Percentiles rank a stretch among this genome's conserved stretches.
phyloP scores from a whole-genome alignment of 2,113 vertebrate genomes.

The Passer montanus region DNA sequence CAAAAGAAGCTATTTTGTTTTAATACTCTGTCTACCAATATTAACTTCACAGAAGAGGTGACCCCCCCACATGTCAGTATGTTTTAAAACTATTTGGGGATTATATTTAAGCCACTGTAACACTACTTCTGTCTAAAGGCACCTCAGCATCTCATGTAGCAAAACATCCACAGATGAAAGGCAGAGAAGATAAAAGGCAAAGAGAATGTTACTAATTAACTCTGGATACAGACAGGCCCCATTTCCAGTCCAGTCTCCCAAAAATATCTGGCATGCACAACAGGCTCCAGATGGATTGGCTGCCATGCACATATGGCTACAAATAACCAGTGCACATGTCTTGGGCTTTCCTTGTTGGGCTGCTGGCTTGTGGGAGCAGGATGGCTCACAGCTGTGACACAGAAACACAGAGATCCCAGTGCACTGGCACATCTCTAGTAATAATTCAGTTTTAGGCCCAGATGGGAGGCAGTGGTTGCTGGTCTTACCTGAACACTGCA shows the following conservation, averaged over 20 bases:
- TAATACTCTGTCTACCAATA: conserved; percentile 27
- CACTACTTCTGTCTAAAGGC: neutral
- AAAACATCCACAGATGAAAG: conserved; percentile 45
- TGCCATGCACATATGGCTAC: neutral
- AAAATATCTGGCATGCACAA: neutral
- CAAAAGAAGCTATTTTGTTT: conserved; percentile 53
- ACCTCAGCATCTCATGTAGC: conserved; percentile 1
- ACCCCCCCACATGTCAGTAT: neutral
- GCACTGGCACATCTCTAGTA: neutral
- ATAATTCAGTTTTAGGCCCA: neutral
- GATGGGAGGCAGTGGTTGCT: neutral
- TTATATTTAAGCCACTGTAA: conserved; percentile 37
- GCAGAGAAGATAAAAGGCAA: conserved; percentile 50
- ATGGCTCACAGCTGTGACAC: neutral
- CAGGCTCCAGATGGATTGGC: neutral
- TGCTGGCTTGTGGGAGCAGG: neutral
- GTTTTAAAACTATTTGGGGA: conserved; percentile 13
- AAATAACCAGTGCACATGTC: neutral
- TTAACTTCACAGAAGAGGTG: neutral
- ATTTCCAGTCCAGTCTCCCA: neutral
- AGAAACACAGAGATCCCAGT: neutral
- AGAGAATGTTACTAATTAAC: conserved; percentile 48
- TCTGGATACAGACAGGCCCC: neutral
- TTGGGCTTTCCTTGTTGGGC: neutral
- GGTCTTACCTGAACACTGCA: neutral